Base-by-base conservation (phyloP, 2,888 invertebrate species). In the Hemistola chrysoprasaria region DNA sequence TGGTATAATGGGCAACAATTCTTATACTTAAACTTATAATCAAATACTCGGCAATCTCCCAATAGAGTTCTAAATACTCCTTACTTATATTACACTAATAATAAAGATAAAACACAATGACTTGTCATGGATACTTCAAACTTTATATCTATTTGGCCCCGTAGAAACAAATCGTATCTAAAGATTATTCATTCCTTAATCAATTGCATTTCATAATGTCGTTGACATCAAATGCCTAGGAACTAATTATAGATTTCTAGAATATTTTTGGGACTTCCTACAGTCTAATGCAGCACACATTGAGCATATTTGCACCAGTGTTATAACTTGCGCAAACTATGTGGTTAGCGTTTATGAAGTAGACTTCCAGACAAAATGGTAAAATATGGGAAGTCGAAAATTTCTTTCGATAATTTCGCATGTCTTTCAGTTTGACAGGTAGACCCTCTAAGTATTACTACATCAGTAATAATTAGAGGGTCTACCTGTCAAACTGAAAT, bases 41-140 rank as follows among this genome's bases (percentile, higher is more conserved):
- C 62, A 64, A 58, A 50, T 62, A 43, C 59, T 59, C 62, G 56
- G 57, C 61, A 64, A 65, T 65, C 60, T 59, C 63, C 47, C 31
- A 37, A 29, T 56, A 47, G 55, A 59, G 49, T 53, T 56, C 36
- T 49, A 52, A 53, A 55, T 58, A 16, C 16, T 16, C 16, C 4
- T 16, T 16, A 16, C 16, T 16, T 16, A 16, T 3, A 30, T 20
- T 35, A 38, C 23, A 32, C 8, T 61, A 57, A 51, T 53, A 57
- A 47, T 47, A 59, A 52, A 54, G 56, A 45, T 62, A 59, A 68
- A 66, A 76, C 63, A 65, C 72, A 73, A 72, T 81, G 80, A 81
- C 80, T 84, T 82, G 85, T 86, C 85, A 85, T 86, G 86, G 85
- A 81, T 76, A 66, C 71, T n/a, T n/a, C n/a, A n/a, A n/a, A n/a